These are phyloP conservation scores for Aegithalos caudatus DNA, from an alignment of 2,113 vertebrate species.

Conservation along the genomic window DNA sequence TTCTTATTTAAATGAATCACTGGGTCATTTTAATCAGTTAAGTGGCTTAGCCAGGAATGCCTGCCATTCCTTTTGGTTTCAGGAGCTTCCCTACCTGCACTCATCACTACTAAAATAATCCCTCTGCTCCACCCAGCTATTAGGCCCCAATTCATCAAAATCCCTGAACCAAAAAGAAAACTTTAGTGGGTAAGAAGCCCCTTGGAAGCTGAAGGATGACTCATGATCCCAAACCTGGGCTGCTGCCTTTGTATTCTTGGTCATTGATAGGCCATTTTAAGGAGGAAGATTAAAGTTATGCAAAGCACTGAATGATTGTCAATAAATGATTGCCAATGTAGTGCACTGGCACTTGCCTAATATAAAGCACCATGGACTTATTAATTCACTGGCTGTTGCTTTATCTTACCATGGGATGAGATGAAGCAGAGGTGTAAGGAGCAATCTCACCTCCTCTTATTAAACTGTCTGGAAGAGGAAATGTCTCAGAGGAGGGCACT, in stretches of 20 bases:
- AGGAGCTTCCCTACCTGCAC: slow-evolving; percentile 51
- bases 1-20: slow-evolving; percentile 74
- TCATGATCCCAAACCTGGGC: background rate
- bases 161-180: background rate
- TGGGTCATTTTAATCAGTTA: slow-evolving; percentile 75
- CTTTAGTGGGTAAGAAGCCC: background rate
- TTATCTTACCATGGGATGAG: background rate
- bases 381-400: slow-evolving; percentile 17
- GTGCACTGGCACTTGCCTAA: background rate
- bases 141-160: background rate
- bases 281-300: slow-evolving; percentile 58
- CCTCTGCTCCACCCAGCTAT: slow-evolving; percentile 34
- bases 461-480: slow-evolving; percentile 40
- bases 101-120: slow-evolving; percentile 66
- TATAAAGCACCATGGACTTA: background rate
- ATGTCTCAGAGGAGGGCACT: background rate
- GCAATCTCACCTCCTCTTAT: slow-evolving; percentile 7
- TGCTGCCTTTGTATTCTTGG: background rate
- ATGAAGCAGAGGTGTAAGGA: slow-evolving; percentile 13
- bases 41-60: slow-evolving; percentile 47
- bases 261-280: slow-evolving; percentile 63
- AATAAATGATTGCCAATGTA: slow-evolving; percentile 22
- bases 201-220: background rate
- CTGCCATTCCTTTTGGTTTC: slow-evolving; percentile 43
- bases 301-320: slow-evolving; percentile 32